phyloP scores from a whole-genome alignment of 2,797 vertebrate species.

The Scarus forsteni region DNA sequence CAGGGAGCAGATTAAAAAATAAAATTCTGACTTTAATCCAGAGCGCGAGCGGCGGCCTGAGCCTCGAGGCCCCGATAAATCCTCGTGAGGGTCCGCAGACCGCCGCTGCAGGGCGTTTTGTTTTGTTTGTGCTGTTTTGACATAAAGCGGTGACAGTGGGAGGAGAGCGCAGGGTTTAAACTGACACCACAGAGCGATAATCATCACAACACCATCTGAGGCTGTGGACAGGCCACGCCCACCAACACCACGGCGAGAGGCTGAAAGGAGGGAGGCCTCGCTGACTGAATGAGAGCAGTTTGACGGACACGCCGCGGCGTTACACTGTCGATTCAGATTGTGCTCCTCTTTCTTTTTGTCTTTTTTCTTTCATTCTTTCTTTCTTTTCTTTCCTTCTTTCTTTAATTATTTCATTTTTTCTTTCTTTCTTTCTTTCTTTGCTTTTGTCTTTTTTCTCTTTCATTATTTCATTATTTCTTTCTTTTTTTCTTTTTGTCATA shows the following conservation, averaged over 20 bases:
- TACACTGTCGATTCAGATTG: neutral
- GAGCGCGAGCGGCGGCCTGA: neutral
- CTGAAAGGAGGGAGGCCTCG: neutral
- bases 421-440: no score
- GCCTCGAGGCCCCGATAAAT: neutral
- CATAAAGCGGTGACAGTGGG: neutral
- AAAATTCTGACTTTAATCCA: neutral
- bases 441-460: no score
- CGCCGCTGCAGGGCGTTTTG: neutral
- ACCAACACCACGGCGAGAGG: conserved; percentile 1
- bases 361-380: no score
- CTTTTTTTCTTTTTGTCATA: no score
- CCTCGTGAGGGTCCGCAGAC: no score
- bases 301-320: conserved; percentile 18
- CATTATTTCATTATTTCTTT: no score
- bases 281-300: conserved; percentile 49
- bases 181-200: neutral
- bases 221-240: neutral
- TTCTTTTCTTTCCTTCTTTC: no score
- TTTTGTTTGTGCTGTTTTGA: neutral
- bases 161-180: conserved; percentile 4
- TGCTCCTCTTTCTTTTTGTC: neutral
- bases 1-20: neutral
- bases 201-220: neutral
- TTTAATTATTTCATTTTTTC: no score